Conservation (phyloP, 1,140 invertebrate genomes). For the Dysdera silvatica region DNA sequence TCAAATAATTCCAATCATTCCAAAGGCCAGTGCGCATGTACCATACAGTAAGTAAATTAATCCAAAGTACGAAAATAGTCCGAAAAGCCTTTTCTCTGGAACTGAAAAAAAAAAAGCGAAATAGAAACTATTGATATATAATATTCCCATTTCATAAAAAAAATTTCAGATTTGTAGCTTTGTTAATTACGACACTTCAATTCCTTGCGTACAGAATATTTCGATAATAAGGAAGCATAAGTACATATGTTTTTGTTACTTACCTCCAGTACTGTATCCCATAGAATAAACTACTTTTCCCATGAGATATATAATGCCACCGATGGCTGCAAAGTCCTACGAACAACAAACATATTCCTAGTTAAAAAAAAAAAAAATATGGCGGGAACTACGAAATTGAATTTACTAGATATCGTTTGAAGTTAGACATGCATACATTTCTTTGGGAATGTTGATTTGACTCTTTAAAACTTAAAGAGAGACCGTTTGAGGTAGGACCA, state of each 20-base stretch:
- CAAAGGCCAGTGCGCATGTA: neutral
- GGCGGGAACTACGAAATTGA: no score
- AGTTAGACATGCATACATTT: no score
- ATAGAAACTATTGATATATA: neutral
- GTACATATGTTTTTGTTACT: neutral
- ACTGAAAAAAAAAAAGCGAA: neutral
- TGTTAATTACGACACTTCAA: neutral
- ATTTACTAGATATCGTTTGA: no score
- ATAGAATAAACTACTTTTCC: slow-evolving; percentile 46
- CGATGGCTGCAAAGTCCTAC: slow-evolving; percentile 40
- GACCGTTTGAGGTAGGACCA: no score
- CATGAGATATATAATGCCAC: slow-evolving; percentile 44
- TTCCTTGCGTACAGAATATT: neutral
- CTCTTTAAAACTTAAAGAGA: no score
- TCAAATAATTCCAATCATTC: no score
- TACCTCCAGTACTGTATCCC: slow-evolving; percentile 50
- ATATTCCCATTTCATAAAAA: neutral
- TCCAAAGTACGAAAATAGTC: slow-evolving; percentile 7
- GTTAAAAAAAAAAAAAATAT: no score
- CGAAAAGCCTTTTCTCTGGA: slow-evolving; percentile 15
- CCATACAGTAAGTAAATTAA: slow-evolving; percentile 6
- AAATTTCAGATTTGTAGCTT: neutral
- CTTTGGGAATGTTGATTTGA: no score
- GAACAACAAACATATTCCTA: slow-evolving; percentile 3
- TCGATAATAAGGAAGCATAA: neutral